Evolutionary conservation across 2,888 invertebrate genomes (phyloP), one percentile per base, ranked within the genome.

Genomic region (Eutolmus rufibarbis): DNA sequence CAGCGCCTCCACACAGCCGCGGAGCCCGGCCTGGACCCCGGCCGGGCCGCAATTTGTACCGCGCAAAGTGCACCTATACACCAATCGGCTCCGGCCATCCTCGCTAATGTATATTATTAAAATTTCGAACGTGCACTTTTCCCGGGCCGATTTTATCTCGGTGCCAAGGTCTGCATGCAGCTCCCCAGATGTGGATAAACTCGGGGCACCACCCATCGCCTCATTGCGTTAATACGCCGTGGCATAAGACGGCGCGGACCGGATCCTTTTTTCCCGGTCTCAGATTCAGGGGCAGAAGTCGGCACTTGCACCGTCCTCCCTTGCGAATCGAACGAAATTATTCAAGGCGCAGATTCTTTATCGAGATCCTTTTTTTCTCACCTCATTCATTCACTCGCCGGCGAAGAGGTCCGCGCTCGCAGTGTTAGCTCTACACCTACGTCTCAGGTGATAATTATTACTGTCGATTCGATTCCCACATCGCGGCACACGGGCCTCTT

Each of bases 61-160:
- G 14, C 12, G 37, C 77, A n/a, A 82, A 76, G 31, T 76, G 74
- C 79, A 87, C 79, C 43, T 74, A 81, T 81, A 84, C 87, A 77
- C 78, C 78, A 76, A 84, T 78, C 76, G 57, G 81, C 19, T 77
- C 40, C 84, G 76, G 84, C 56, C 87, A 31, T 77, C 57, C 43
- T 77, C 77, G 85, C 87, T 88, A 88, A 88, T 88, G 88, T 57
- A 79, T 88, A 85, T 87, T 88, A 88, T 88, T 87, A 88, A 88
- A 88, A 88, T 87, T 88, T 87, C 82, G 85, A 88, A 87, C 87
- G 85, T 87, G 87, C 84, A 85, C 85, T 88, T 88, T 88, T 84
- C 66, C 84, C 84, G 40, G 34, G 16, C 79, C 37, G 81, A 79
- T 87, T 43, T 37, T 79, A 84, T 84, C 84, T 57, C 56, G 31